Evolutionary conservation across 35 echinoderm and acorn worm genomes (phyloP).

Genomic region (Patiria miniata): DNA sequence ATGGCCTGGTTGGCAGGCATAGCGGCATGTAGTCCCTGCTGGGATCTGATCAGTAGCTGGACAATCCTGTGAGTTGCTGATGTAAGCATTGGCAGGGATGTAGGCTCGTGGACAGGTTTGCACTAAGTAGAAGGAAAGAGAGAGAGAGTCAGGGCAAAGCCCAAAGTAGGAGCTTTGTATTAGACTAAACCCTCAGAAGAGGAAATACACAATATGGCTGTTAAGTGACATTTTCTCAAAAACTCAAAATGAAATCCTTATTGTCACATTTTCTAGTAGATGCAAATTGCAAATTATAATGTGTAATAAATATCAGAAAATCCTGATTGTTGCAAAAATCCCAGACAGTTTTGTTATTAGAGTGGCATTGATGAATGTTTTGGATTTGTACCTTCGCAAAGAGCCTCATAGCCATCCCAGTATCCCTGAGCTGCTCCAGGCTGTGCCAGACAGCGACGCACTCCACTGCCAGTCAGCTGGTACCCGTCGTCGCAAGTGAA

Average conservation of each 20-base stretch:
- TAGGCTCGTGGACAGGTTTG: conserved; percentile 22
- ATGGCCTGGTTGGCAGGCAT: conserved; percentile 39
- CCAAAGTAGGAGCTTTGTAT: too few species aligned
- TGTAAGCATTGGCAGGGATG: neutral
- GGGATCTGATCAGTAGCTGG: conserved; percentile 10
- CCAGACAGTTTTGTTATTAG: neutral
- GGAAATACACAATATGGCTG: too few species aligned
- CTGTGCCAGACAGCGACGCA: conserved; percentile 4
- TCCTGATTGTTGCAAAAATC: neutral
- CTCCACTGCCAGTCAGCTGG: conserved; percentile 18
- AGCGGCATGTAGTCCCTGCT: conserved; percentile 35
- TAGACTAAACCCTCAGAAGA: too few species aligned
- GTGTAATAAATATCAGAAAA: too few species aligned
- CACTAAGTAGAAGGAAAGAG: neutral
- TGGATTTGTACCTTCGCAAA: conserved; percentile 18
- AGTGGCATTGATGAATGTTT: neutral
- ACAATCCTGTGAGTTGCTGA: conserved; percentile 32
- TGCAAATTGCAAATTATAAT: too few species aligned
- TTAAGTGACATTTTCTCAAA: too few species aligned
- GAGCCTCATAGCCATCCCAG: conserved; percentile 22
- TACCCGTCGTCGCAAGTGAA: neutral
- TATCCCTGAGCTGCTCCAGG: conserved; percentile 24
- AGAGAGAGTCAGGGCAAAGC: too few species aligned
- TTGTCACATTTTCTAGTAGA: too few species aligned
- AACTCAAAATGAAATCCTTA: too few species aligned